phyloP scores from a whole-genome alignment of 2,113 vertebrate species.

The Cynopterus brachyotis region DNA sequence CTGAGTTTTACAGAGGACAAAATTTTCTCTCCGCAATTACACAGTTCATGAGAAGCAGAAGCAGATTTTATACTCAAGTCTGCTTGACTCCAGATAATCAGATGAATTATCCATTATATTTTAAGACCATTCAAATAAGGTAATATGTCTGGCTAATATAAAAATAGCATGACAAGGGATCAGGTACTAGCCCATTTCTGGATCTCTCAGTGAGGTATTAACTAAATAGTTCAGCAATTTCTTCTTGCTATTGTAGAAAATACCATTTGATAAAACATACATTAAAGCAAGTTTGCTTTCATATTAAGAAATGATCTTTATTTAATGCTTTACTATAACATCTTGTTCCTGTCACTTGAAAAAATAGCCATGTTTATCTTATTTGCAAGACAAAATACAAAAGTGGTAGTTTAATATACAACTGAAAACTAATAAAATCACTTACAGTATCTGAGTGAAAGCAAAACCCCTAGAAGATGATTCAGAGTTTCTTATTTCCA shows the following conservation, averaged over 20 bases:
- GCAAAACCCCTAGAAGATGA: neutral
- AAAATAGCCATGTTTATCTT: conserved; percentile 6
- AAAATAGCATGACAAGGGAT: neutral
- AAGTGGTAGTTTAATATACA: conserved; percentile 39
- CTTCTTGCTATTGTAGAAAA: neutral
- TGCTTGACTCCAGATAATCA: neutral
- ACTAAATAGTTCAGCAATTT: neutral
- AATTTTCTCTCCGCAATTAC: neutral
- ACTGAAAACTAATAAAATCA: conserved; percentile 35
- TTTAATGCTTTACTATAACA: neutral
- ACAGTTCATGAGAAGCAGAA: neutral
- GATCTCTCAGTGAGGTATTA: neutral
- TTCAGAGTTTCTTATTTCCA: conserved; percentile 1
- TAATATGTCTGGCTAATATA: neutral
- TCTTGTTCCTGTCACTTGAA: conserved; percentile 46
- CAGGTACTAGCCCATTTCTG: neutral
- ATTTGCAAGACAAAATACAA: conserved; percentile 22
- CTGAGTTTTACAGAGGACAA: neutral
- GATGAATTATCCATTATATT: neutral
- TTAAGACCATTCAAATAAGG: neutral
- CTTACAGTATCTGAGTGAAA: neutral
- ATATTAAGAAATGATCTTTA: neutral
- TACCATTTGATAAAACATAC: neutral
- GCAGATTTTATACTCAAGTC: neutral
- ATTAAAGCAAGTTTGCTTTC: conserved; percentile 17